Base-by-base conservation (phyloP, 2,888 invertebrate species). In the Rhabditophanes sp. region DNA sequence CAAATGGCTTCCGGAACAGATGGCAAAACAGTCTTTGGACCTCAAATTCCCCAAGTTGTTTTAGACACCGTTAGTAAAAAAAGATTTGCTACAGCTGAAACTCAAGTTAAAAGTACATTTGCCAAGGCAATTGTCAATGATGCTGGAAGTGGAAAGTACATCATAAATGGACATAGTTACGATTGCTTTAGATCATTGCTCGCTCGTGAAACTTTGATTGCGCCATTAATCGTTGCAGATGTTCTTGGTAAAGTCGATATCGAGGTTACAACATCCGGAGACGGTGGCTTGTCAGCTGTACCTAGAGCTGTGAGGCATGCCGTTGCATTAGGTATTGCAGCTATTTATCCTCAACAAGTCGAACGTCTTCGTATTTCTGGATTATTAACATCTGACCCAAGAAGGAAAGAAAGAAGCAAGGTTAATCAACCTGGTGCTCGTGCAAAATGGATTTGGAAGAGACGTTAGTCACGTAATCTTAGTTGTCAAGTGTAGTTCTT, bases 391-490 rank as follows among this genome's bases (percentile, higher is more conserved):
- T 25, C 42, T 29, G 60, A 60, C 35, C 55, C 55, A 16, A 40
- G 60, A 5, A 46, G 45, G 28, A 56, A 51, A 29, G 60, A 60
- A 30, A 42, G 60, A 26, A 57, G 48, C 33, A 60, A 60, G 37
- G 50, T 57, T 25, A 61, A 56, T 37, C 60, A 62, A 38, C 55
- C 55, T 11, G 60, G 60, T 28, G 60, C 60, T n/a, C 43, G 60
- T 31, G 55, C 58, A 9, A 62, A 57, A 46, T 62, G 60, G 61
- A 58, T 59, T 35, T 60, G 60, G 60, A 45, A 25, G 40, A 40
- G 21, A 6, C 21, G 19, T 26, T 31, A 21, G 11, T 21, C 11
- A n/a, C 21, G 15, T 12, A n/a, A n/a, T n/a, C n/a, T n/a, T n/a
- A n/a, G n/a, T n/a, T n/a, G n/a, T n/a, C n/a, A n/a, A n/a, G n/a